Percentiles rank a stretch among this genome's conserved stretches.
phyloP scores from a whole-genome alignment of 2,797 vertebrate species.

The Gallinago nigripennis region DNA sequence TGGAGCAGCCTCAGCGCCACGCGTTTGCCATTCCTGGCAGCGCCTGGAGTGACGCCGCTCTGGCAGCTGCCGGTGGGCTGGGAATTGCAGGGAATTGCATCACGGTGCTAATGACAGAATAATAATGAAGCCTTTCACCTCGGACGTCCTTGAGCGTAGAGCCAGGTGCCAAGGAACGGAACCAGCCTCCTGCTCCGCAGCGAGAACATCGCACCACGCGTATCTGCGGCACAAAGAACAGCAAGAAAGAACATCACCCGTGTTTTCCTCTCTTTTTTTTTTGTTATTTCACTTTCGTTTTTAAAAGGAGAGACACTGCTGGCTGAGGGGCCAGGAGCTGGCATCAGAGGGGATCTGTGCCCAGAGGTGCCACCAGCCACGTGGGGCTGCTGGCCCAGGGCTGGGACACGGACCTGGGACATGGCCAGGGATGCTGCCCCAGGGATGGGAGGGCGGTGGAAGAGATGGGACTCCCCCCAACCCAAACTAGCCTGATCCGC shows the following conservation, averaged over 20 bases:
- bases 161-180: not conserved
- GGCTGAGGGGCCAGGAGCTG: not conserved
- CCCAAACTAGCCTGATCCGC: not conserved
- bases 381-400: not conserved
- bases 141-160: not conserved
- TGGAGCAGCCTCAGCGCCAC: not conserved
- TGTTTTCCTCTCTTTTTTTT: too few relatives aligned
- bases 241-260: accelerated
- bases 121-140: not conserved
- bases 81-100: not conserved
- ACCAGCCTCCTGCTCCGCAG: accelerated
- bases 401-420: not conserved
- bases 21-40: not conserved
- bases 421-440: not conserved
- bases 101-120: not conserved
- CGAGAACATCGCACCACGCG: not conserved
- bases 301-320: not conserved
- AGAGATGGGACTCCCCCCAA: not conserved
- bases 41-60: not conserved
- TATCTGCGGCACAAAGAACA: not conserved
- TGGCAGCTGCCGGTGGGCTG: not conserved
- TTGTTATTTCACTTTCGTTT: not conserved
- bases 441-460: not conserved
- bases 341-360: not conserved
- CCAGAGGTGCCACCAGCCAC: not conserved